Evolutionary conservation across 2,113 vertebrate species (phyloP).

Genomic region (Halichoerus grypus): DNA sequence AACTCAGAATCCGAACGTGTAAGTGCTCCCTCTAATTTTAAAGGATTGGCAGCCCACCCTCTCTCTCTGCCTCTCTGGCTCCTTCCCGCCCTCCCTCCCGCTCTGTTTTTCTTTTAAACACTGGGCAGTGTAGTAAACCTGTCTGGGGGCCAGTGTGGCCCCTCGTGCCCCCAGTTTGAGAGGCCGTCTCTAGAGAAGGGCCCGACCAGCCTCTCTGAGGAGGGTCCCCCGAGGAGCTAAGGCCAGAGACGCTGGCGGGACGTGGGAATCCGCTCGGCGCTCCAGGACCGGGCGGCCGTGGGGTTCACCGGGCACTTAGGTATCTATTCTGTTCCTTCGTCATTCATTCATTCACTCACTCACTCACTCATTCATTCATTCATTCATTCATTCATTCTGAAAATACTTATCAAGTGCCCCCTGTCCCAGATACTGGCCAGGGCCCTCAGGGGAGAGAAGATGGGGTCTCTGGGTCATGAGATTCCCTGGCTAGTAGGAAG

Average conservation of each 20-base stretch:
- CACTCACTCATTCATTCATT: rapidly evolving
- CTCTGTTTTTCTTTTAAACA: neutral
- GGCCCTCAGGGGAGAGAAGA: neutral
- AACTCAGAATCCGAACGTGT: neutral
- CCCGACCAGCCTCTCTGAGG: neutral
- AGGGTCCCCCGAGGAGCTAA: neutral
- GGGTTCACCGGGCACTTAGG: rapidly evolving
- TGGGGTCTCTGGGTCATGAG: neutral
- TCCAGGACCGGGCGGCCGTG: neutral
- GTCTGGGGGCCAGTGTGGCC: rapidly evolving
- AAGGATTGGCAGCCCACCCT: rapidly evolving
- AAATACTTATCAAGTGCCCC: rapidly evolving
- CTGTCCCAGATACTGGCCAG: too few species aligned
- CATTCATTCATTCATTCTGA: neutral
- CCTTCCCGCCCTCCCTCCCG: too few species aligned
- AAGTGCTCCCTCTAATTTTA: neutral
- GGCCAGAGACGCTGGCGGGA: neutral
- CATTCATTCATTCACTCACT: too few species aligned
- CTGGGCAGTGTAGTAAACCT: rapidly evolving
- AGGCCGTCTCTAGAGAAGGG: rapidly evolving
- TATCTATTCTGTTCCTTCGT: neutral
- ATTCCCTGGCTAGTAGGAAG: neutral
- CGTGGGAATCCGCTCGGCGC: rapidly evolving
- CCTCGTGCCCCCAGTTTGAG: rapidly evolving
- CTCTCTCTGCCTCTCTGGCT: rapidly evolving